These are phyloP conservation scores for Aleadryas rufinucha DNA, from an alignment of 2,113 vertebrate genomes.

Conservation along the genomic window DNA sequence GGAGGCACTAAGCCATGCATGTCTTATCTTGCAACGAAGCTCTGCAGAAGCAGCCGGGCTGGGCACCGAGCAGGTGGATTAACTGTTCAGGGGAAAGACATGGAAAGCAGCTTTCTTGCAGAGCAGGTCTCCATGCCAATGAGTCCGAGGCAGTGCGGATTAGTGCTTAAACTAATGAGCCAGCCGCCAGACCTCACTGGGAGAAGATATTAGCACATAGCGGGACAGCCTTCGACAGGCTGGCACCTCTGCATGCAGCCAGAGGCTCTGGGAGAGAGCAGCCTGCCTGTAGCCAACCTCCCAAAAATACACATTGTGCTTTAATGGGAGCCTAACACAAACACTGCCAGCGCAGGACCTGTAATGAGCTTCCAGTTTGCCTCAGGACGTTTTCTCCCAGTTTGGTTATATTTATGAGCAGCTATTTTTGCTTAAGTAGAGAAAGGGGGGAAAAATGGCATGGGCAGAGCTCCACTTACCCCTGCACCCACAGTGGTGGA, in stretches of 20 bases:
- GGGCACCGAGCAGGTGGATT: constrained; percentile 35
- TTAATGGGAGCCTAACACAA: background rate
- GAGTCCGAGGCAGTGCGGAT: background rate
- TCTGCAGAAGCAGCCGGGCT: background rate
- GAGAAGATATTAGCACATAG: constrained; percentile 4
- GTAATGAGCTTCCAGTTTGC: constrained; percentile 22
- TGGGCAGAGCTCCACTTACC: background rate
- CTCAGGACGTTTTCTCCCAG: background rate
- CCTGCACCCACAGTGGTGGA: background rate
- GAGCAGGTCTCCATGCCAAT: constrained; percentile 1
- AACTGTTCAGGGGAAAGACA: constrained; percentile 32
- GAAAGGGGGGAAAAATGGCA: background rate
- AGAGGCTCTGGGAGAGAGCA: background rate
- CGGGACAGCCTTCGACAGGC: background rate
- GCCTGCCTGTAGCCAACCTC: background rate
- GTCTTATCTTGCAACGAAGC: background rate
- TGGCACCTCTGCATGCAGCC: constrained; percentile 20
- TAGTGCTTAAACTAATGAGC: background rate
- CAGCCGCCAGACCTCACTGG: background rate
- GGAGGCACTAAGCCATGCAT: background rate
- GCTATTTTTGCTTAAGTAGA: background rate
- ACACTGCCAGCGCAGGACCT: background rate
- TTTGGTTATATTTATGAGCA: constrained; percentile 14
- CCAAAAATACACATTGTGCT: constrained; percentile 2
- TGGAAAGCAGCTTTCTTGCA: constrained; percentile 31